These are phyloP conservation scores for Carapus acus DNA, from an alignment of 2,797 vertebrate species.

Conservation along the genomic window DNA sequence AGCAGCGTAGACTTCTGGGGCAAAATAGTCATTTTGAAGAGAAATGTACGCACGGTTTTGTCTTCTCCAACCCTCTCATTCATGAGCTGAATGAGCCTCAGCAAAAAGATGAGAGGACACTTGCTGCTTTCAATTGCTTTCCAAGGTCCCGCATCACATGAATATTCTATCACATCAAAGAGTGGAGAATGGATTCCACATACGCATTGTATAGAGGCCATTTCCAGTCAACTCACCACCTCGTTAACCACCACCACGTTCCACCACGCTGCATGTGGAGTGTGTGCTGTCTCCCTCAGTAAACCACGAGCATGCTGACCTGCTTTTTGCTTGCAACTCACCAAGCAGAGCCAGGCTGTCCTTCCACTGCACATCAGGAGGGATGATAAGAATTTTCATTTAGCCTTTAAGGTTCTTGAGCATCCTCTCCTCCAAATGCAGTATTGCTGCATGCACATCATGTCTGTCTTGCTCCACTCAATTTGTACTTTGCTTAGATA, in stretches of 20 bases:
- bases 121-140: conserved; percentile 43
- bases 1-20: too few relatives aligned
- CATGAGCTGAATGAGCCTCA: conserved; percentile 19
- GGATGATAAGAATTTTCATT: conserved; percentile 62
- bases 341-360: conserved; percentile 44
- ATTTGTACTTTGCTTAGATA: conserved; percentile 31
- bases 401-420: conserved; percentile 58
- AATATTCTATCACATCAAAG: conserved; percentile 65
- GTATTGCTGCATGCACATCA: conserved; percentile 53
- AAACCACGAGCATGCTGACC: conserved; percentile 47
- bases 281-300: conserved; percentile 53
- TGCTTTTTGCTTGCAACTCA: conserved; percentile 40
- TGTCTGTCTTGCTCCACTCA: conserved; percentile 38
- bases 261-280: conserved; percentile 59
- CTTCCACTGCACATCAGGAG: conserved; percentile 46
- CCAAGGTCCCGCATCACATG: conserved; percentile 57
- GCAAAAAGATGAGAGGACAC: conserved; percentile 32
- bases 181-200: conserved; percentile 57
- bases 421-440: conserved; percentile 56
- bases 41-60: too few relatives aligned
- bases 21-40: too few relatives aligned
- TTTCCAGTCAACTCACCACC: conserved; percentile 60
- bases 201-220: conserved; percentile 57
- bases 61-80: conserved; percentile 7
- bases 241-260: conserved; percentile 54